phyloP scores from a whole-genome alignment of 2,797 vertebrate species.

The Amniataba percoides region DNA sequence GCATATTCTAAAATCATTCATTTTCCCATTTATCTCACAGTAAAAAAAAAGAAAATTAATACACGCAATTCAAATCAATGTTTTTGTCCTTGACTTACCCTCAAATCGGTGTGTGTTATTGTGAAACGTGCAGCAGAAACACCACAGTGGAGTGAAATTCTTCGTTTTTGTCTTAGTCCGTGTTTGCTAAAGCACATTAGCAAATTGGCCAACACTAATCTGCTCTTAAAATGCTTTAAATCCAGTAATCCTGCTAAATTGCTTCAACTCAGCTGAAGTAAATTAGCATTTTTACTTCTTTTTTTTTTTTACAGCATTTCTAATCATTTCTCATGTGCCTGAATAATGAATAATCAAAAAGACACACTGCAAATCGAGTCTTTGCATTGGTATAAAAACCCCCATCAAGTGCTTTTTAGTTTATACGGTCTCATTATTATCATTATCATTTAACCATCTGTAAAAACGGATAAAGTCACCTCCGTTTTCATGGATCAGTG shows the following conservation, averaged over 20 bases:
- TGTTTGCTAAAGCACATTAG: not conserved
- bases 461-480: not conserved
- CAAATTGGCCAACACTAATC: constrained; percentile 23
- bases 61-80: not conserved
- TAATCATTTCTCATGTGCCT: too few species aligned
- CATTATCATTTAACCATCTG: not conserved
- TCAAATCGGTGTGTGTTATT: not conserved
- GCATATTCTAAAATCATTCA: too few species aligned
- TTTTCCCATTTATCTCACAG: not conserved
- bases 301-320: too few species aligned
- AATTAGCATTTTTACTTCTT: too few species aligned
- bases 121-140: constrained; percentile 1
- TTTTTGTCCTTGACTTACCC: not conserved
- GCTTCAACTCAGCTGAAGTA: not conserved
- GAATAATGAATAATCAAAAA: too few species aligned
- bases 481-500: not conserved
- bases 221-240: constrained; percentile 19
- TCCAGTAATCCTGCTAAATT: not conserved
- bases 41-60: not conserved
- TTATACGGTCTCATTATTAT: not conserved
- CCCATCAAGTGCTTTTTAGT: too few species aligned
- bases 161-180: not conserved
- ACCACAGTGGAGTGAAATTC: not conserved
- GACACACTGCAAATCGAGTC: too few species aligned
- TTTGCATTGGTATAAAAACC: too few species aligned